Base-by-base conservation (phyloP, 2,113 vertebrate genomes). In the Stegastes partitus region DNA sequence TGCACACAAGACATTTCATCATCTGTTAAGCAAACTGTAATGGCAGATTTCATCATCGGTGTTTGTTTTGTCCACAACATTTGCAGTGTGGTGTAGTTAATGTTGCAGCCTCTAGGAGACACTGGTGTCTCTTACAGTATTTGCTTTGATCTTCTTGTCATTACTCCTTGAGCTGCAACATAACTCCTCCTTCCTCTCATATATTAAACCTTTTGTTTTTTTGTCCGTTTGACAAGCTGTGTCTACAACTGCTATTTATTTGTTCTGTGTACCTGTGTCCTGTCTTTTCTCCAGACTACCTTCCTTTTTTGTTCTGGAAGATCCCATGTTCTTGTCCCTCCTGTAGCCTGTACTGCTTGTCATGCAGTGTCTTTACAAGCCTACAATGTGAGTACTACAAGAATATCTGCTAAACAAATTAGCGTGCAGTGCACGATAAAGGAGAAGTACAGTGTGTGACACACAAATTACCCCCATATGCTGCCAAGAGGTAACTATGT, bases 381-480 rank as follows among this genome's bases (percentile, higher is more conserved):
- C 39, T 19, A 25, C 51, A 74, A 10, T 11, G 6, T 34, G 42
- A 51, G 47, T 47, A 54, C 45, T 14, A 55, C 31, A 47, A 77
- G 56, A 77, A 78, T 45, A 68, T 66, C 65, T 31, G 49, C 59
- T 55, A 44, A 69, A 82, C 28, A 81, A 80, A 76, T 74, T 19
- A 67, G 54, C 5, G 4, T 63, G 4, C 10, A 9, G 18, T 1
- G 69, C 54, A 49, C 25, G 1, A 53, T 34, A 56, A 69, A 61
- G 28, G 12, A 57, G 54, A 66, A 75, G 66, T 70, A 37, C 1
- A 66, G 39, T 53, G 54, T 54, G 57, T 66, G 74, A 74, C 49
- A 58, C 49, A 68, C 67, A 73, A 81, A 89, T 85, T 61, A 59
- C 28, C 44, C 68, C 66, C 56, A 74, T 74, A 45, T 70, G 71